These are phyloP conservation scores for Hassar affinis DNA, from an alignment of 2,113 vertebrate species.

Conservation along the genomic window DNA sequence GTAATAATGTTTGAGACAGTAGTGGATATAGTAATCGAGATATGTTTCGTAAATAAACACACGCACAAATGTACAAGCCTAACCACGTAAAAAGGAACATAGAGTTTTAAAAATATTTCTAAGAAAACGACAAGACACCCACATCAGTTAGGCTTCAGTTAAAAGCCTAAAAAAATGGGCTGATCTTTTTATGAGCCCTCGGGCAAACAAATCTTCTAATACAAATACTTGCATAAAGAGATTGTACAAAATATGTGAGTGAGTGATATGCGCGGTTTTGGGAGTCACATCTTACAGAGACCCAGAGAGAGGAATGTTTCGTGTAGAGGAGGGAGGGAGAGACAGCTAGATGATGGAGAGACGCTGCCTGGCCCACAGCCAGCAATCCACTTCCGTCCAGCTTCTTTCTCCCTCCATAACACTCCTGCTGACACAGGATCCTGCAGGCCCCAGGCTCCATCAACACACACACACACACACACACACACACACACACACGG, in stretches of 20 bases:
- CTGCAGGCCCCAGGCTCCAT: conserved; percentile 64
- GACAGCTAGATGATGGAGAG: conserved; percentile 63
- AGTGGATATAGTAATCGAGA: background rate
- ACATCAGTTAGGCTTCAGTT: background rate
- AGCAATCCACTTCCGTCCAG: conserved; percentile 71
- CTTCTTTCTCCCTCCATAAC: conserved; percentile 58
- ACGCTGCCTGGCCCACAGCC: conserved; percentile 66
- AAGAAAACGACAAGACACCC: background rate
- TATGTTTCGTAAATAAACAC: conserved; percentile 15
- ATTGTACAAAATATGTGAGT: background rate
- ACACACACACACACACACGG: background rate
- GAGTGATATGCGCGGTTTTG: background rate
- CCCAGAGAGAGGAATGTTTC: conserved; percentile 8
- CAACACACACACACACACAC: conserved; percentile 41
- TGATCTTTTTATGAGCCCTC: background rate
- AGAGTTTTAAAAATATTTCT: background rate
- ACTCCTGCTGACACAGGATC: conserved; percentile 72
- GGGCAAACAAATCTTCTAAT: background rate
- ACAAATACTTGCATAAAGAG: background rate
- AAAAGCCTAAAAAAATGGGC: background rate
- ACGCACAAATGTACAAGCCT: background rate
- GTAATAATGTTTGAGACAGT: conserved; percentile 2
- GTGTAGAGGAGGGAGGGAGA: conserved; percentile 1
- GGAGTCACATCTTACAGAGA: background rate
- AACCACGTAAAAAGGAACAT: background rate